Evolutionary conservation across 2,797 vertebrate species (phyloP).

Genomic region (Halcyon leucocephala): DNA sequence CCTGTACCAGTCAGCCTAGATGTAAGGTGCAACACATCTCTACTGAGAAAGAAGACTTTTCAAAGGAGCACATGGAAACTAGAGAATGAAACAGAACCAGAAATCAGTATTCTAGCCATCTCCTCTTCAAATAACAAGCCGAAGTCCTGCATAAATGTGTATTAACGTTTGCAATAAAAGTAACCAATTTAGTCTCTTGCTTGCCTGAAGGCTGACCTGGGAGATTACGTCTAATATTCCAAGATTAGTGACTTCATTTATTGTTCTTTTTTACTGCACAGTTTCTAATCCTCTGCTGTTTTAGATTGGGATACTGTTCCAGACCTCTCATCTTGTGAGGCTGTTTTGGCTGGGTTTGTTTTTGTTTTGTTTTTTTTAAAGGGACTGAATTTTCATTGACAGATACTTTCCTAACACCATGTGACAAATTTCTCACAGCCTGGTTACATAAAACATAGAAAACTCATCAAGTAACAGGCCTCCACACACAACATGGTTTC

Average conservation of each 20-base stretch:
- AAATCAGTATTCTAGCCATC: background rate
- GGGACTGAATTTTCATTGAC: background rate
- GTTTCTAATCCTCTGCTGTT: conserved; percentile 14
- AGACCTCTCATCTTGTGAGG: background rate
- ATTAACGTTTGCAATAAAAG: background rate
- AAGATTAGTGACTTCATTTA: conserved; percentile 28
- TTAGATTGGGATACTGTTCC: background rate
- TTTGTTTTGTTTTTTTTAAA: background rate
- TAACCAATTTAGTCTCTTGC: background rate
- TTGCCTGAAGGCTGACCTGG: background rate
- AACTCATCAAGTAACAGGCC: background rate
- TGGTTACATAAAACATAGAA: background rate
- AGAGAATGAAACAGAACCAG: background rate
- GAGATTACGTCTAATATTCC: background rate
- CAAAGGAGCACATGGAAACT: background rate
- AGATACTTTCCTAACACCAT: background rate
- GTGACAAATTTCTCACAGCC: background rate
- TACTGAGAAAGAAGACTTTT: background rate
- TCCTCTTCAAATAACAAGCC: background rate
- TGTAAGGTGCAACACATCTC: rapidly evolving
- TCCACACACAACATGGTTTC: background rate
- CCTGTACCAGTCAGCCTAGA: background rate
- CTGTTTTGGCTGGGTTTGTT: background rate
- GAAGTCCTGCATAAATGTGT: background rate
- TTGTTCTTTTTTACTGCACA: background rate